A percentile compares a stretch with the other conserved stretches of the same genome.
Conservation (phyloP, 2,797 vertebrate genomes). For the Hydrolagus colliei region DNA sequence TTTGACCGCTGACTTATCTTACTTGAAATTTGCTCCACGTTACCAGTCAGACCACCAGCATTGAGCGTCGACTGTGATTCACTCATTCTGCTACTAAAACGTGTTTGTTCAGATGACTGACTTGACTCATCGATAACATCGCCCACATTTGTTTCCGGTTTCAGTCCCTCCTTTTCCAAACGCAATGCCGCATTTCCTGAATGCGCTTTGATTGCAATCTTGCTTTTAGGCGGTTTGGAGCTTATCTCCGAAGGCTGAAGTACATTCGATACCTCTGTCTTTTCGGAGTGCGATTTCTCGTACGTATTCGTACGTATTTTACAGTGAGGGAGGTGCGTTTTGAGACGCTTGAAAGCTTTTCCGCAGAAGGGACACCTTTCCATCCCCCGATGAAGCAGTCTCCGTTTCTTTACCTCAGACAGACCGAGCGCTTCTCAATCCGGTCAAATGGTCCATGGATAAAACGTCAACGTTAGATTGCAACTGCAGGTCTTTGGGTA, state of each 20-base stretch:
- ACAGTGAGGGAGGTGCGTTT: slow-evolving; percentile 76
- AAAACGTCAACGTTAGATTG: background rate
- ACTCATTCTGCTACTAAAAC: background rate
- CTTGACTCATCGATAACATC: background rate
- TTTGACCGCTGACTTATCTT: background rate
- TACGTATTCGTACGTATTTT: slow-evolving; percentile 47
- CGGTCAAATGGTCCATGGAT: background rate
- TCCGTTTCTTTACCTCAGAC: slow-evolving; percentile 38
- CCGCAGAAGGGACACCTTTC: slow-evolving; percentile 74
- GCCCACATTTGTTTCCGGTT: background rate
- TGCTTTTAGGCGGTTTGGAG: background rate
- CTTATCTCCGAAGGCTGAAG: background rate
- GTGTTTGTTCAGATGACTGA: background rate
- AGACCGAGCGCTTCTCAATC: slow-evolving; percentile 22
- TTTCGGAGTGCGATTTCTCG: background rate
- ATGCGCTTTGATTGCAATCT: background rate
- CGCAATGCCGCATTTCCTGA: background rate
- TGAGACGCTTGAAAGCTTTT: slow-evolving; percentile 73
- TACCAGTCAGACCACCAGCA: background rate
- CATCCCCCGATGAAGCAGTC: slow-evolving; percentile 9
- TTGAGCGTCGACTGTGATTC: background rate
- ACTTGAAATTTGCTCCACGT: background rate
- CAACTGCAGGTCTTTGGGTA: background rate
- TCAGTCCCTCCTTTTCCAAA: background rate
- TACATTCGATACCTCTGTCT: background rate